Evolutionary conservation across 2,888 invertebrate species (phyloP).

Genomic region (Hoplodrina ambigua): DNA sequence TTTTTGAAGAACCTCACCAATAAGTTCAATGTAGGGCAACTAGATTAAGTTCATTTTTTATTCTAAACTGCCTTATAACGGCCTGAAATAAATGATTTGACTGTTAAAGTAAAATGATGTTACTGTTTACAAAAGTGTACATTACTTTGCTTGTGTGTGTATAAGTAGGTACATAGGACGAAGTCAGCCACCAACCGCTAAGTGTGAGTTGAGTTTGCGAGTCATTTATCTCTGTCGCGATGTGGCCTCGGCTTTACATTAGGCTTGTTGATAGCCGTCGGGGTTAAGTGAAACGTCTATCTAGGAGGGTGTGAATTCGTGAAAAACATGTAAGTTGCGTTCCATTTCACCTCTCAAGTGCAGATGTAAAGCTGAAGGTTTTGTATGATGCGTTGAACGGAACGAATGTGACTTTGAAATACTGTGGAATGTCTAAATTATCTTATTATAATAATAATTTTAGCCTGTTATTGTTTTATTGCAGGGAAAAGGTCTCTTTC

Average conservation of each 20-base stretch:
- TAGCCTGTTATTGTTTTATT: too few relatives aligned
- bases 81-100: neutral
- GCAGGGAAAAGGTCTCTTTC: too few relatives aligned
- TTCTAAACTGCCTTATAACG: too few relatives aligned
- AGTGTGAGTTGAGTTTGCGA: slow-evolving; percentile 63
- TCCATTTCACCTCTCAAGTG: slow-evolving; percentile 54
- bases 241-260: slow-evolving; percentile 78
- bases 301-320: slow-evolving; percentile 63
- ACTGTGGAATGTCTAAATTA: too few relatives aligned
- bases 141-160: slow-evolving; percentile 49
- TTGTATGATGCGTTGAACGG: slow-evolving; percentile 39
- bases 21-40: too few relatives aligned
- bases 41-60: too few relatives aligned
- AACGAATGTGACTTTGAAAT: neutral
- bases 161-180: slow-evolving; percentile 44
- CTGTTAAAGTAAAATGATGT: slow-evolving; percentile 33
- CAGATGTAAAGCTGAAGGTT: slow-evolving; percentile 53
- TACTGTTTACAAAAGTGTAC: slow-evolving; percentile 54
- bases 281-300: slow-evolving; percentile 73
- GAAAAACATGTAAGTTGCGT: slow-evolving; percentile 63
- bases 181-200: slow-evolving; percentile 60
- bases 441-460: too few relatives aligned
- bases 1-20: too few relatives aligned
- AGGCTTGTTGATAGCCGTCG: slow-evolving; percentile 76
- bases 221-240: slow-evolving; percentile 81